A percentile compares a stretch with the other conserved stretches of the same genome.
Conservation (phyloP, 1,140 invertebrate genomes). For the Bilobella aurantiaca region DNA sequence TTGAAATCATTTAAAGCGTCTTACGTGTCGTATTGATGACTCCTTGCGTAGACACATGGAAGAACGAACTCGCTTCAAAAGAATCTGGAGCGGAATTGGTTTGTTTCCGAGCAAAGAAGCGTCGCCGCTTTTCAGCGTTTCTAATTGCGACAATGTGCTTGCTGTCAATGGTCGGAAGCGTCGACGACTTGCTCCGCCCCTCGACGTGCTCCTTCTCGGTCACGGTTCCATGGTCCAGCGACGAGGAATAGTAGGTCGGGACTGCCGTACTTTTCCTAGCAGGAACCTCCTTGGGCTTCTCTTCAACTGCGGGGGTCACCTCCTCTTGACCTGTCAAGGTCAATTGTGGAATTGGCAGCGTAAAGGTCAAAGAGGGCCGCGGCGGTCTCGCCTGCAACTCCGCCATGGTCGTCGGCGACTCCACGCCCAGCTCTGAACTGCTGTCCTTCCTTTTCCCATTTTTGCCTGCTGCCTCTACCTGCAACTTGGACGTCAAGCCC, state of each 20-base stretch:
- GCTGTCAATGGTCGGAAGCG: slow-evolving; percentile 25
- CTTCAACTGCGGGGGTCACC: neutral
- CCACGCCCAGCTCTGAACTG: no score
- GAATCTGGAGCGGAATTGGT: slow-evolving; percentile 44
- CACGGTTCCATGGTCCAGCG: neutral
- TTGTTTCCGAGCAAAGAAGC: slow-evolving; percentile 42
- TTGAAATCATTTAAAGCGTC: no score
- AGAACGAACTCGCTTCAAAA: slow-evolving; percentile 37
- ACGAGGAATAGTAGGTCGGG: neutral
- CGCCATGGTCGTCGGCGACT: no score
- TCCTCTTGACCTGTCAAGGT: neutral
- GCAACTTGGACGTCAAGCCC: neutral
- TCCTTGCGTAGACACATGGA: slow-evolving; percentile 33
- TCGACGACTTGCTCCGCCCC: slow-evolving; percentile 18
- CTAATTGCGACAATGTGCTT: slow-evolving; percentile 24
- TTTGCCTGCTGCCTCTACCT: neutral
- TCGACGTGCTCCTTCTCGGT: neutral
- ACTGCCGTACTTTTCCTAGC: neutral
- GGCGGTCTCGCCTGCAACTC: neutral
- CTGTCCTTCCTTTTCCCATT: neutral
- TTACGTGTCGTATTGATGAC: slow-evolving; percentile 34
- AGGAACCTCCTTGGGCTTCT: neutral
- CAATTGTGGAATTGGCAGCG: slow-evolving; percentile 17
- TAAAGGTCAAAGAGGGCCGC: slow-evolving; percentile 4
- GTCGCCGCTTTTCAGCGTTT: slow-evolving; percentile 37